Evolutionary conservation across 2,797 vertebrate genomes (phyloP), one percentile per base, ranked within the genome.

Genomic region (Morelia viridis): DNA sequence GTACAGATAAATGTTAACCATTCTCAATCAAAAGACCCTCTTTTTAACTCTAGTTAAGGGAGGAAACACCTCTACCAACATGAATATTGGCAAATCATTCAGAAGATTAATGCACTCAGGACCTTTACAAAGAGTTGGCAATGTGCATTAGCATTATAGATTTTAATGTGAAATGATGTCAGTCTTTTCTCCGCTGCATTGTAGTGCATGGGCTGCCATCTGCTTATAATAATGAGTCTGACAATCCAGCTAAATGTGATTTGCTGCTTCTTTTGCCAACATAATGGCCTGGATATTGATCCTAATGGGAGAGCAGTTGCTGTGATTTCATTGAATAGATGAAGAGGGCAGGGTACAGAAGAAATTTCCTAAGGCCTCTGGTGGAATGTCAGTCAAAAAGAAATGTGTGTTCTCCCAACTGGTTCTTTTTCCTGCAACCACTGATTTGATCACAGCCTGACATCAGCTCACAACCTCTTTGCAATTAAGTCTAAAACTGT

Each of bases 141-240:
- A 97, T 97, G 98, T 97, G 97, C 97, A 98, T 99, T 99, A 98
- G 98, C 98, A 98, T 98, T 99, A 98, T 98, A 98, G 98, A 99
- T 99, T 99, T 98, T 98, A 99, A 99, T 98, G 98, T 99, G 98
- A 98, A 99, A 98, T 98, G 97, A 98, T 98, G 98, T 98, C 98
- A 98, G 97, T 98, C 98, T 98, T 98, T 98, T 97, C 94, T 97
- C 97, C 96, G 97, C 98, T 96, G 94, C 97, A 97, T 98, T 98
- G 98, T 98, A 97, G 97, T 97, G 98, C 97, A 98, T 96, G 97
- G 95, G 96, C 98, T 97, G 97, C 98, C 98, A 99, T 99, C 98
- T 99, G 98, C 98, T 98, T 98, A 98, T 98, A 98, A 98, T 98
- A 99, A 99, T 98, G 98, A 98, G 98, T 93, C 98, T 98, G 98